Base-by-base conservation (phyloP, 1,140 invertebrate genomes). In the Macrotrachela quadricornifera region DNA sequence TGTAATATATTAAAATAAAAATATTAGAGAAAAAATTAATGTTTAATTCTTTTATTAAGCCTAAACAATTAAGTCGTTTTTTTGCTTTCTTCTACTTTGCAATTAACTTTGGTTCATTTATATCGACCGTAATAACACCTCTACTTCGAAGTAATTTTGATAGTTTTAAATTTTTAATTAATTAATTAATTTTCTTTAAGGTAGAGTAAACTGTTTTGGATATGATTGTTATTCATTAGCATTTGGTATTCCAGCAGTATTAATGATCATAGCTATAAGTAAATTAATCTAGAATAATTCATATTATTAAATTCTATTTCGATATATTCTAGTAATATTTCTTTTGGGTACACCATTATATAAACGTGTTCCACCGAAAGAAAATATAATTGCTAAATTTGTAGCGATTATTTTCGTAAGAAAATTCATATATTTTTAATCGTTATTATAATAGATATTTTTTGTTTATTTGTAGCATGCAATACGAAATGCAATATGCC, bases 51-150 rank as follows among this genome's bases (percentile, higher is more conserved):
- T n/a, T 14, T 14, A 6, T 6, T 30, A 54, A 73, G 67, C 62
- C 61, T 42, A 64, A 30, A 55, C 78, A 86, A 62, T 67, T 90
- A 42, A 75, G 77, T 1, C 78, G 77, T 51, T 94, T 86, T 70
- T 94, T 94, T 68, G 90, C 85, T 0, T 68, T 90, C 0, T 94
- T 91, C 66, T 92, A 92, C 70, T 85, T 91, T 59, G 75, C 84
- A 36, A 91, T 95, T 59, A 92, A 94, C 63, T 77, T 82, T 2
- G 90, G 88, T 6, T 85, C 83, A 57, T 75, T 90, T 45, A 73
- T 94, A 14, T 91, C 86, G 0, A 88, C 83, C 0, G 79, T 86
- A 46, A 58, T 94, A 0, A 91, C 87, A 0, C 90, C 90, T 0
- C 76, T 87, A 30, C 68, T 96, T 8, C 77, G 73, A 70, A 63